Evolutionary conservation across 2,797 vertebrate genomes (phyloP).

Genomic region (Anguilla anguilla): DNA sequence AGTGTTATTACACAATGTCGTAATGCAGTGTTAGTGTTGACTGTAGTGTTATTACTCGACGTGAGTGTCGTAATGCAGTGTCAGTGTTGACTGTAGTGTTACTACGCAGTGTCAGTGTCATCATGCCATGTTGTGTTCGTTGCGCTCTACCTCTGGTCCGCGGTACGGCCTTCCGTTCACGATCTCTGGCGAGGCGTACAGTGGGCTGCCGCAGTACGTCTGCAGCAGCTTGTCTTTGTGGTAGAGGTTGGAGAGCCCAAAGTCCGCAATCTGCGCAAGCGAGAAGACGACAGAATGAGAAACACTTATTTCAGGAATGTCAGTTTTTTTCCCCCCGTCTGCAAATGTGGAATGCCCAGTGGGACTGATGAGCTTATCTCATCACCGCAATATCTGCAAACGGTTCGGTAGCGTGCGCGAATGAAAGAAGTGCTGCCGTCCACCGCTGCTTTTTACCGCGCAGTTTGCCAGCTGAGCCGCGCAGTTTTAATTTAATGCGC

Average conservation of each 20-base stretch:
- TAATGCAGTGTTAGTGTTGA: background rate
- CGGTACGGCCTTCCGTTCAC: constrained; percentile 77
- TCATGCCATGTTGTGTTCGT: background rate
- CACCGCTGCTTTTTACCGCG: no score
- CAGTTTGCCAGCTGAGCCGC: no score
- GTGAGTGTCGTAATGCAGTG: background rate
- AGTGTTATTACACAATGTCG: background rate
- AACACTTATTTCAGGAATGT: background rate
- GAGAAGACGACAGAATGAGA: constrained; percentile 29
- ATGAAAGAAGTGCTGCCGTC: background rate
- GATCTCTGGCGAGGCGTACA: constrained; percentile 82
- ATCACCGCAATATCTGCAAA: background rate
- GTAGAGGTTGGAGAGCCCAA: constrained; percentile 76
- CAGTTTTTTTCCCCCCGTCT: no score
- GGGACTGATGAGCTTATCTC: background rate
- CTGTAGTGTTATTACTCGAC: background rate
- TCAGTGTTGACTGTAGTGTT: background rate
- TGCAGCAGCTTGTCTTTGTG: constrained; percentile 65
- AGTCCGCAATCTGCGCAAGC: constrained; percentile 73
- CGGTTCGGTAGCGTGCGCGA: background rate
- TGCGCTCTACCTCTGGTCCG: constrained; percentile 76
- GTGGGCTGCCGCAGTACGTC: constrained; percentile 81
- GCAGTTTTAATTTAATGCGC: no score
- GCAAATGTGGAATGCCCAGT: background rate
- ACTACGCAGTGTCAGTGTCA: background rate